Evolutionary conservation across 2,797 vertebrate species (phyloP).

Genomic region (Iguana delicatissima): DNA sequence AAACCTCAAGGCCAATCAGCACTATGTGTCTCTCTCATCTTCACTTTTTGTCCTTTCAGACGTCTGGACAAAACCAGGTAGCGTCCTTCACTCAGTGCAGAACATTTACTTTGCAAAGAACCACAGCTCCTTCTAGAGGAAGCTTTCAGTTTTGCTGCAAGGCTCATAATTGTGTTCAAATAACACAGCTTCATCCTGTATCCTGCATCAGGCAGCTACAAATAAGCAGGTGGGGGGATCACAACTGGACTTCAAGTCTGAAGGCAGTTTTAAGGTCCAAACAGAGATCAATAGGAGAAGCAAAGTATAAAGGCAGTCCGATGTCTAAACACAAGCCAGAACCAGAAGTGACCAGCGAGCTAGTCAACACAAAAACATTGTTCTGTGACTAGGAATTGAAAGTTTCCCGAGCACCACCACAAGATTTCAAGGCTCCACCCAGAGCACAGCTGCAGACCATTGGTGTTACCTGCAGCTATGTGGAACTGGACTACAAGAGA

Average conservation of each 20-base stretch:
- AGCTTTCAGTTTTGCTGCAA: not conserved
- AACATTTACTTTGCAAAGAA: slow-evolving; percentile 24
- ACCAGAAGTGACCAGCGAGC: not conserved
- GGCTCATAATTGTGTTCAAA: rapidly evolving
- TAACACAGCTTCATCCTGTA: rapidly evolving
- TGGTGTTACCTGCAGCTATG: not conserved
- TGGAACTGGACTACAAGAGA: not conserved
- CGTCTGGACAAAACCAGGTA: not conserved
- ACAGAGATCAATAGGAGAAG: not conserved
- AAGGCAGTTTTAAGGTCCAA: not conserved
- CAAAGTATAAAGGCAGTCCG: not conserved
- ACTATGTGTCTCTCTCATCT: not conserved
- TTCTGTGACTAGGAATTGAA: too few relatives aligned
- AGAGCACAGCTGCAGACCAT: not conserved
- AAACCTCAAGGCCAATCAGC: not conserved
- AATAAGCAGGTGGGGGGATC: not conserved
- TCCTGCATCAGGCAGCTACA: not conserved
- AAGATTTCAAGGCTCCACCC: not conserved
- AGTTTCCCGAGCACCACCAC: too few relatives aligned
- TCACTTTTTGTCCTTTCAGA: not conserved
- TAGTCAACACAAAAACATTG: too few relatives aligned
- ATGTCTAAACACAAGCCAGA: not conserved
- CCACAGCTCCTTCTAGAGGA: slow-evolving; percentile 67
- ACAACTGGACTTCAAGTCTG: not conserved
- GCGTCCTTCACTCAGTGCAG: not conserved